These are phyloP conservation scores for Syrrhaptes paradoxus DNA, from an alignment of 2,113 vertebrate genomes.

Conservation along the genomic window DNA sequence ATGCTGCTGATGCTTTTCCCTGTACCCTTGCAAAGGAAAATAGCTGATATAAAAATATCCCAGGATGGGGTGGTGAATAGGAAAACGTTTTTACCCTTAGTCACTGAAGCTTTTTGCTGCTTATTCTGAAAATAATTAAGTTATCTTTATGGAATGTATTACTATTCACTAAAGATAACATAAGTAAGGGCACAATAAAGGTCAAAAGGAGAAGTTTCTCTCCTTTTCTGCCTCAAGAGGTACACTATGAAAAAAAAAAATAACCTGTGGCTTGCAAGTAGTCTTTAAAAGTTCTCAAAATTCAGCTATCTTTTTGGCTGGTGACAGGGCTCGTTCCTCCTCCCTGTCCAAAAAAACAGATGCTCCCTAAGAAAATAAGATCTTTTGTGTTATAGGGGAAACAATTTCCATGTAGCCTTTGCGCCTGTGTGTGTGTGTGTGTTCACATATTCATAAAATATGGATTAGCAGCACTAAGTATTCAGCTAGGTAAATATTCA, in stretches of 20 bases:
- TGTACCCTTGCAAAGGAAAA: not conserved
- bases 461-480: conserved; percentile 51
- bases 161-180: conserved; percentile 17
- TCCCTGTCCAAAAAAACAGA: not conserved
- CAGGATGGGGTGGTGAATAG: not conserved
- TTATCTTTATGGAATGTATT: conserved; percentile 30
- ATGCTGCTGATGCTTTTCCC: conserved; percentile 13
- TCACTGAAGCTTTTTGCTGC: not conserved
- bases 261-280: not conserved
- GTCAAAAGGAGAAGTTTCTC: not conserved
- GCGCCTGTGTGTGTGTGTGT: not conserved
- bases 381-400: conserved; percentile 22
- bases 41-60: not conserved
- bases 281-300: not conserved
- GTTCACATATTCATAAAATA: conserved; percentile 60
- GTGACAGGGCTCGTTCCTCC: not conserved
- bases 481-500: conserved; percentile 62
- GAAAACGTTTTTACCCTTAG: conserved; percentile 8
- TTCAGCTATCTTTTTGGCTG: not conserved
- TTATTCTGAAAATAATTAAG: conserved; percentile 51
- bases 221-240: not conserved
- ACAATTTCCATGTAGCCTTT: conserved; percentile 14
- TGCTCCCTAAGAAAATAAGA: not conserved
- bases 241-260: not conserved
- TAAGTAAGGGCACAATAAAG: conserved; percentile 6